phyloP scores from a whole-genome alignment of 1,140 invertebrate genomes.

The Zaprionus ornatus region DNA sequence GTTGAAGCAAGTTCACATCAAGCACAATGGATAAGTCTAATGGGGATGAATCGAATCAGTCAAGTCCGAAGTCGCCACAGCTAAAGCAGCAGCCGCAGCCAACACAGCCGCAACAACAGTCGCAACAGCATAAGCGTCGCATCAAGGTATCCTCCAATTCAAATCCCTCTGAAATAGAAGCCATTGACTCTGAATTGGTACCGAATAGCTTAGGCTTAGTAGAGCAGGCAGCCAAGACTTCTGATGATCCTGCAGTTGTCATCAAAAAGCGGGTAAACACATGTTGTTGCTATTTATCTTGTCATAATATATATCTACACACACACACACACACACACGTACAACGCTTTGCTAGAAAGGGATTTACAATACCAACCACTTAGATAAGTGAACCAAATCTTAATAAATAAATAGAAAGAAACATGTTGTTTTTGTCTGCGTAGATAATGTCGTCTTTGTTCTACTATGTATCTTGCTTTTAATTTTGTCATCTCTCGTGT shows the following conservation, averaged over 20 bases:
- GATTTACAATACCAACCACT: not conserved
- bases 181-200: not conserved
- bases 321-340: constrained; percentile 3
- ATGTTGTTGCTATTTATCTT: not conserved
- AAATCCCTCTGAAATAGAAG: not conserved
- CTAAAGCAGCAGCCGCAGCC: not conserved
- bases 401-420: not conserved
- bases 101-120: not conserved
- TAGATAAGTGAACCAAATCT: no score
- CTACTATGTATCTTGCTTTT: not conserved
- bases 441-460: not conserved
- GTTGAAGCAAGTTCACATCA: not conserved
- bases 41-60: constrained; percentile 38
- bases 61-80: constrained; percentile 19
- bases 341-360: constrained; percentile 23
- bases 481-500: not conserved
- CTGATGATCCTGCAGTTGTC: constrained; percentile 1
- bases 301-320: not conserved
- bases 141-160: not conserved
- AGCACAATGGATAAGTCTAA: constrained; percentile 54
- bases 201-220: not conserved
- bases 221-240: not conserved
- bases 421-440: constrained; percentile 5
- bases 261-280: constrained; percentile 66
- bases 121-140: constrained; percentile 29